Percentiles rank a stretch among this genome's conserved stretches.
Conservation (phyloP, 1,140 invertebrate species). For the Heterodera carotae region DNA sequence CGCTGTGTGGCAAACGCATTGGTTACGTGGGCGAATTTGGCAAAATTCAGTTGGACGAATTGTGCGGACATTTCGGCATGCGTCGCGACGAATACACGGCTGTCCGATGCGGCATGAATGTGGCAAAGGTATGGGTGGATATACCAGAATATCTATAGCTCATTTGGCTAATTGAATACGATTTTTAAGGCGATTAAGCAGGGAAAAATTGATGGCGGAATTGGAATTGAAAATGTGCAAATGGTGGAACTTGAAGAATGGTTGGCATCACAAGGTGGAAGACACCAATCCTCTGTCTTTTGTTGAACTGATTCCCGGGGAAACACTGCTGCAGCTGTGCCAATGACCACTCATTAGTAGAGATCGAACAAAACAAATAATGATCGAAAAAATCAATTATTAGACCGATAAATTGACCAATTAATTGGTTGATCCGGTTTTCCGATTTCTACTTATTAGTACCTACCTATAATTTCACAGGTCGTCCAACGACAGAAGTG, state of each 20-base stretch:
- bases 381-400: neutral
- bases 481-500: neutral
- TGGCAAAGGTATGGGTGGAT: no score
- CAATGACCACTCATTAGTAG: no score
- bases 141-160: no score
- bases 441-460: no score
- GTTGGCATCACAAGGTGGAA: neutral
- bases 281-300: neutral
- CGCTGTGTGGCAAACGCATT: constrained; percentile 2
- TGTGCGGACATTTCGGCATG: constrained; percentile 6
- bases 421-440: no score
- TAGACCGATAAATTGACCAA: no score
- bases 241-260: constrained; percentile 5
- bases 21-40: constrained; percentile 7
- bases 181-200: neutral
- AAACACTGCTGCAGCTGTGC: no score
- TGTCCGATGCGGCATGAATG: neutral
- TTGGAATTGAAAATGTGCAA: constrained; percentile 6
- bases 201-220: neutral
- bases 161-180: no score
- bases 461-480: neutral
- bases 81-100: neutral
- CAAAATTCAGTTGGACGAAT: constrained; percentile 6
- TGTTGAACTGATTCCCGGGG: no score
- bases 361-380: no score